These are phyloP conservation scores for Myzus persicae DNA, from an alignment of 1,140 invertebrate genomes.

Conservation along the genomic window DNA sequence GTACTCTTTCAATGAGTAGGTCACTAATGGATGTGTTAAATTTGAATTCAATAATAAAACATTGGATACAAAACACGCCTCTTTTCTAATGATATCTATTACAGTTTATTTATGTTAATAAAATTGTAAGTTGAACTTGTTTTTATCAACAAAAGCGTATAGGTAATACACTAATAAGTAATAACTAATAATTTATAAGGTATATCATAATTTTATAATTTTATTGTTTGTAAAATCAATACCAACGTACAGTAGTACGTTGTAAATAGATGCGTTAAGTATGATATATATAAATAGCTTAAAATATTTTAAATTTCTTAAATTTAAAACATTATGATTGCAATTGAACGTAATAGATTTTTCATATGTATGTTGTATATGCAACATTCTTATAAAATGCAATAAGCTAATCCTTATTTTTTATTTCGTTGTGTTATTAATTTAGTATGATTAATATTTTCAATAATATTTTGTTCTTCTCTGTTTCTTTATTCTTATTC, in stretches of 20 bases:
- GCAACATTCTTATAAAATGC: not conserved
- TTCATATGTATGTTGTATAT: too few species aligned
- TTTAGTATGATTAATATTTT: not conserved
- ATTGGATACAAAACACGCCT: not conserved
- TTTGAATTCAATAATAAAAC: not conserved
- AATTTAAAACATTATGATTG: not conserved
- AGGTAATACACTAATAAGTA: too few species aligned
- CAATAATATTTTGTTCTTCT: not conserved
- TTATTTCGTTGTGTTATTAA: not conserved
- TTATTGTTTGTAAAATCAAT: not conserved
- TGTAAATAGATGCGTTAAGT: not conserved
- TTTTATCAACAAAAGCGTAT: not conserved
- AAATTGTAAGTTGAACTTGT: not conserved
- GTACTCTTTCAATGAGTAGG: not conserved
- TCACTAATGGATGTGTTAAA: not conserved
- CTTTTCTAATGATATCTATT: not conserved
- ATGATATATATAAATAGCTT: too few species aligned
- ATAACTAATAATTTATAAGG: too few species aligned
- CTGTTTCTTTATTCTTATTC: not conserved
- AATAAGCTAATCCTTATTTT: not conserved
- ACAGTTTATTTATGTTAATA: not conserved
- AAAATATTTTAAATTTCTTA: too few species aligned
- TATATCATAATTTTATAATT: too few species aligned
- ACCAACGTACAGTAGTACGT: not conserved
- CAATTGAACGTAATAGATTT: too few species aligned